These are phyloP conservation scores for Spicauda simplicius DNA, from an alignment of 2,888 invertebrate genomes.

Conservation along the genomic window DNA sequence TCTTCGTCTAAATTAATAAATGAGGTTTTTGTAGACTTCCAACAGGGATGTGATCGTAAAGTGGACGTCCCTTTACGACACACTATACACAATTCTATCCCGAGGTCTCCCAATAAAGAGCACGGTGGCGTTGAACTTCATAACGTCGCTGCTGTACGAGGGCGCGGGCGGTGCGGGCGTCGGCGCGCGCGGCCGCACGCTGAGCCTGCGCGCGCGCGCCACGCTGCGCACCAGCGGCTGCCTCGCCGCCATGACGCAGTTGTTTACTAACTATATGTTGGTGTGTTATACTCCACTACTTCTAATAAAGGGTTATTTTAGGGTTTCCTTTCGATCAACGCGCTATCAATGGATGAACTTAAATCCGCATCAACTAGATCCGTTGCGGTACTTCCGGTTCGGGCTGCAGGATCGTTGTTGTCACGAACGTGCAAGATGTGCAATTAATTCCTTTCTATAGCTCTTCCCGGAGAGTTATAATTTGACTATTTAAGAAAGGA, in stretches of 20 bases:
- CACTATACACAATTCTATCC: slow-evolving; percentile 53
- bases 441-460: too few species aligned
- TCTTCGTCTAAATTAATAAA: too few species aligned
- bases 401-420: too few species aligned
- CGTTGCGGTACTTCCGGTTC: too few species aligned
- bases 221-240: slow-evolving; percentile 68
- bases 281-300: slow-evolving; percentile 55
- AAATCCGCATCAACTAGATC: too few species aligned
- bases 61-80: slow-evolving; percentile 60
- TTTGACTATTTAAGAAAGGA: too few species aligned
- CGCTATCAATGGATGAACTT: too few species aligned
- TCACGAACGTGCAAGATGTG: too few species aligned
- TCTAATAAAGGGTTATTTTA: too few species aligned
- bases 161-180: slow-evolving; percentile 48
- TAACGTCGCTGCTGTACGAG: slow-evolving; percentile 59
- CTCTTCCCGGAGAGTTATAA: too few species aligned
- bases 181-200: slow-evolving; percentile 44
- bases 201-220: slow-evolving; percentile 53
- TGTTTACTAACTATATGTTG: slow-evolving; percentile 64
- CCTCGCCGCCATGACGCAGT: slow-evolving; percentile 60
- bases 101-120: slow-evolving; percentile 55
- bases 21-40: slow-evolving; percentile 50
- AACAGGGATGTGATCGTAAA: slow-evolving; percentile 56
- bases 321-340: too few species aligned
- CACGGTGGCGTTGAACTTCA: slow-evolving; percentile 59